These are phyloP conservation scores for Acanthis flammea DNA, from an alignment of 2,797 vertebrate species.

Conservation along the genomic window DNA sequence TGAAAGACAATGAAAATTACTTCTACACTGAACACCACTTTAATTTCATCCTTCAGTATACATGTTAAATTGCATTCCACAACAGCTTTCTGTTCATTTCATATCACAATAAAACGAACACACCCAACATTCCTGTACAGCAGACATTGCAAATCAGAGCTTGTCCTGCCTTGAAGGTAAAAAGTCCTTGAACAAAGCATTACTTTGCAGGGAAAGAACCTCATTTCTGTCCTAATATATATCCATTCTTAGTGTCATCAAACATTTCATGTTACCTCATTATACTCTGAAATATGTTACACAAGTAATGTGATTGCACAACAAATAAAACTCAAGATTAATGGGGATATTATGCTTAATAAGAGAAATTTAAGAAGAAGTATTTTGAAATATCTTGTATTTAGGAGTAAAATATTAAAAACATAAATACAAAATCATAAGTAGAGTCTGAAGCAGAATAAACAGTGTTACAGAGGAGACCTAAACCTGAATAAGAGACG, in stretches of 20 bases:
- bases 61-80: slow-evolving; percentile 33
- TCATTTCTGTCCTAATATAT: neutral
- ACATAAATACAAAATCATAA: neutral
- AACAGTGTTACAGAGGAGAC: neutral
- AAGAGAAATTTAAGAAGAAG: neutral
- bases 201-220: neutral
- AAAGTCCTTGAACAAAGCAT: slow-evolving; percentile 32
- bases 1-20: neutral
- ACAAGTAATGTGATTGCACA: neutral
- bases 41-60: neutral
- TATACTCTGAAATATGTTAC: neutral
- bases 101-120: slow-evolving; percentile 41
- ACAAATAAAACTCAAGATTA: neutral
- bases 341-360: neutral
- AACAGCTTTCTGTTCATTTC: slow-evolving; percentile 29
- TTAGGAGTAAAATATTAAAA: neutral
- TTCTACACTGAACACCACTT: neutral
- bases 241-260: neutral
- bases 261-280: neutral
- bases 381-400: neutral
- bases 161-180: slow-evolving; percentile 50
- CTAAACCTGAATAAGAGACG: neutral
- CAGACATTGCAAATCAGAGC: slow-evolving; percentile 56
- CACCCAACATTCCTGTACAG: slow-evolving; percentile 54
- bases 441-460: neutral